Conservation (phyloP, 1,140 invertebrate species). For the Listronotus bonariensis region DNA sequence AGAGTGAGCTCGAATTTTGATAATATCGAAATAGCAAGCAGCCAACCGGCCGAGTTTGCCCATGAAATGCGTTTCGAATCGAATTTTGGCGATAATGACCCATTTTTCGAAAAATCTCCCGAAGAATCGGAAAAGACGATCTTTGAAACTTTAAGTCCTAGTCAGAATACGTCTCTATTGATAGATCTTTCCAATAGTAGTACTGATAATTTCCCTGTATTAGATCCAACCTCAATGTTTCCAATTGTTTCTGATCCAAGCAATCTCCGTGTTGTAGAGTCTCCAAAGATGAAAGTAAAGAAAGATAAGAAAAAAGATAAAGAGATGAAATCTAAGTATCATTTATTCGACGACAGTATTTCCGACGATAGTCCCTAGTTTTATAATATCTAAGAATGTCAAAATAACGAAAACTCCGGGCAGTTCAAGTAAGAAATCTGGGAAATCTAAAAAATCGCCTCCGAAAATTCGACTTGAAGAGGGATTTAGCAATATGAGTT, state of each 20-base stretch:
- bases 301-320: slow-evolving; percentile 58
- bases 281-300: slow-evolving; percentile 47
- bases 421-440: slow-evolving; percentile 35
- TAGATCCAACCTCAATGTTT: slow-evolving; percentile 3
- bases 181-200: slow-evolving; percentile 28
- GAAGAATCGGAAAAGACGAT: slow-evolving; percentile 9
- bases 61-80: slow-evolving; percentile 24
- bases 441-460: slow-evolving; percentile 45
- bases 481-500: slow-evolving; percentile 79
- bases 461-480: slow-evolving; percentile 56
- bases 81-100: slow-evolving; percentile 34
- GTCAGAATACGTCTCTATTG: slow-evolving; percentile 5
- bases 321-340: slow-evolving; percentile 61
- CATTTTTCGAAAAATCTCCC: slow-evolving; percentile 37
- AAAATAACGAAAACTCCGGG: slow-evolving; percentile 44
- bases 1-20: slow-evolving; percentile 41
- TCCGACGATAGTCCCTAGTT: slow-evolving; percentile 42
- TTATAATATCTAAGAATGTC: slow-evolving; percentile 20
- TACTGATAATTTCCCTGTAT: slow-evolving; percentile 11
- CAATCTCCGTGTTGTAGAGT: neutral
- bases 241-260: neutral
- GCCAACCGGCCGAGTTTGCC: neutral
- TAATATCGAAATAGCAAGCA: slow-evolving; percentile 24
- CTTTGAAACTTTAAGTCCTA: neutral
- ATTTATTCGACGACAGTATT: slow-evolving; percentile 56